phyloP scores from a whole-genome alignment of 2,113 vertebrate species.

The Terrapene triunguis region DNA sequence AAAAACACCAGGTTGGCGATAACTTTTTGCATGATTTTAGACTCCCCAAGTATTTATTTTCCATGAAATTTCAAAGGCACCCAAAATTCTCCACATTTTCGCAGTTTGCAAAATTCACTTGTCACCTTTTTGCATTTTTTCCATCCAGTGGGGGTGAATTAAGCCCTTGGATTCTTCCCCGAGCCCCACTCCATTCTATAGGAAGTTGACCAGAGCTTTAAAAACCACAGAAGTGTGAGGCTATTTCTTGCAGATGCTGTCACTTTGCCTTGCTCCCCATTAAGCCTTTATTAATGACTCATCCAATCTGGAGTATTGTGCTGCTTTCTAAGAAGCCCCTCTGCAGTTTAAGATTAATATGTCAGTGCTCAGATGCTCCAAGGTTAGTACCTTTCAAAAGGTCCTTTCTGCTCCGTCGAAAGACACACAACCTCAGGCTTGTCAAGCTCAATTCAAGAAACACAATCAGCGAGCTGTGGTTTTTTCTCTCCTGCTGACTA shows the following conservation, averaged over 20 bases:
- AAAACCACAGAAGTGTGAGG: background rate
- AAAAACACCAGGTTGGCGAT: background rate
- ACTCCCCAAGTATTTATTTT: background rate
- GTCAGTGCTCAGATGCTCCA: background rate
- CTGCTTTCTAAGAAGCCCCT: background rate
- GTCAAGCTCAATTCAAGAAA: slow-evolving; percentile 22
- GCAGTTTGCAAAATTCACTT: background rate
- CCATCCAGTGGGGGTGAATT: background rate
- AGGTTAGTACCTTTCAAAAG: background rate
- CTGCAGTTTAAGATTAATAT: background rate
- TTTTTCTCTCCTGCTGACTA: background rate
- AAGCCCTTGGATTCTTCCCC: background rate
- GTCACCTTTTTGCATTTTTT: background rate
- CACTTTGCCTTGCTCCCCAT: background rate
- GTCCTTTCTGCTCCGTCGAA: background rate
- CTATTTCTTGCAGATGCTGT: background rate
- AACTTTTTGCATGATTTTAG: background rate
- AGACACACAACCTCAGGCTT: background rate
- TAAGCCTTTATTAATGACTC: background rate
- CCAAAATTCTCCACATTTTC: background rate
- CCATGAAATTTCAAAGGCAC: background rate
- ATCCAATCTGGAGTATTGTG: background rate
- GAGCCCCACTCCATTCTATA: background rate
- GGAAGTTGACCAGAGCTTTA: background rate
- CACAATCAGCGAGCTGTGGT: background rate